Percentiles rank a stretch among this genome's conserved stretches.
These are phyloP conservation scores for Dendropsophus ebraccatus DNA, from an alignment of 2,113 vertebrate genomes.

Conservation along the genomic window DNA sequence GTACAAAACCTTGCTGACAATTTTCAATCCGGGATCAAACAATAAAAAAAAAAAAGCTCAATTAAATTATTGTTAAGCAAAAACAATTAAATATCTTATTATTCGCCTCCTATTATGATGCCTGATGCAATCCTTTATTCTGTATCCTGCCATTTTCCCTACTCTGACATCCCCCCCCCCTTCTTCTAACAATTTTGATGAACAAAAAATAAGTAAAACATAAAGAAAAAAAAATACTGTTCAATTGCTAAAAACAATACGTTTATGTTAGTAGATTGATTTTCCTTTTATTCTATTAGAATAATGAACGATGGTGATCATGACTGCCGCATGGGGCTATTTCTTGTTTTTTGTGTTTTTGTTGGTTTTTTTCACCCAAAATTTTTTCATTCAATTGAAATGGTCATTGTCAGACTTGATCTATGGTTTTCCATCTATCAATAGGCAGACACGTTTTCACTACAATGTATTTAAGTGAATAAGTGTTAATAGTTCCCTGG, in stretches of 20 bases:
- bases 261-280: too few species aligned
- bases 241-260: too few species aligned
- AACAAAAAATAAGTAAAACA: neutral
- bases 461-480: conserved; percentile 27
- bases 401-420: neutral
- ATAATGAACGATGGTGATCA: neutral
- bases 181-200: too few species aligned
- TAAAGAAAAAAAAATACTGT: too few species aligned
- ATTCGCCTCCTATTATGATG: neutral
- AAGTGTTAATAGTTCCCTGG: conserved; percentile 39
- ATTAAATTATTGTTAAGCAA: neutral
- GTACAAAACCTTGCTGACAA: neutral
- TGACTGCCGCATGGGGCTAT: neutral
- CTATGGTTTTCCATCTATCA: conserved; percentile 19
- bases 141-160: neutral
- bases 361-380: neutral
- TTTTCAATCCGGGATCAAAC: neutral
- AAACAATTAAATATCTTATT: neutral
- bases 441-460: conserved; percentile 1
- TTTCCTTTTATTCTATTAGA: neutral
- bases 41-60: neutral
- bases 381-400: neutral
- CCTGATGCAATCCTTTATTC: neutral
- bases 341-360: neutral
- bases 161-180: neutral